Percentiles rank a stretch among this genome's conserved stretches.
Evolutionary conservation across 2,113 vertebrate species (phyloP).

Genomic region (Xenopus laevis): DNA sequence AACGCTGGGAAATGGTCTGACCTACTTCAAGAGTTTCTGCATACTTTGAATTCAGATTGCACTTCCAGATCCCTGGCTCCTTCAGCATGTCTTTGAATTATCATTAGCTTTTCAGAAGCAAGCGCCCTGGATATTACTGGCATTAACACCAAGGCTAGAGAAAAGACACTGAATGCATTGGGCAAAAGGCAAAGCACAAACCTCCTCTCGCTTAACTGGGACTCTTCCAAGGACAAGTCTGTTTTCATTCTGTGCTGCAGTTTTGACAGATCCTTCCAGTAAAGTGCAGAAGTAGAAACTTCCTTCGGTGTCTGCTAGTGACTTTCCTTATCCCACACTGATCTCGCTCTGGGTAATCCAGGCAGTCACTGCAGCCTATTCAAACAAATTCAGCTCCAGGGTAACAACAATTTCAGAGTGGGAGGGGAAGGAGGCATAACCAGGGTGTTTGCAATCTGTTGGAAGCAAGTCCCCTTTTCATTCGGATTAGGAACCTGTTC

Average conservation of each 20-base stretch:
- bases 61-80: background rate
- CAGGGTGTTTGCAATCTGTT: constrained; percentile 45
- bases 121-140: background rate
- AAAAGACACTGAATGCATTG: background rate
- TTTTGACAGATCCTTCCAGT: constrained; percentile 30
- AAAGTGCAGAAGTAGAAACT: background rate
- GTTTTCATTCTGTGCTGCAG: background rate
- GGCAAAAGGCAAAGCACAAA: constrained; percentile 12
- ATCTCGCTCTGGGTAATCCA: constrained; percentile 25
- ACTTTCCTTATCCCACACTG: constrained; percentile 42
- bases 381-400: constrained; percentile 61
- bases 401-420: constrained; percentile 63
- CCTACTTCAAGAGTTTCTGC: background rate
- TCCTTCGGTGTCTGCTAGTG: background rate
- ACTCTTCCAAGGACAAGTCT: background rate
- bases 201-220: constrained; percentile 24
- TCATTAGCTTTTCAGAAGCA: constrained; percentile 2
- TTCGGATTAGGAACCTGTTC: constrained; percentile 59
- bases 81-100: background rate
- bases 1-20: background rate
- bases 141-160: background rate
- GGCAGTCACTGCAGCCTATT: constrained; percentile 37
- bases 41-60: background rate
- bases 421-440: constrained; percentile 52
- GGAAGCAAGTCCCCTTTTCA: constrained; percentile 21